Evolutionary conservation across 2,888 invertebrate genomes (phyloP).

Genomic region (Nycteola revayana): DNA sequence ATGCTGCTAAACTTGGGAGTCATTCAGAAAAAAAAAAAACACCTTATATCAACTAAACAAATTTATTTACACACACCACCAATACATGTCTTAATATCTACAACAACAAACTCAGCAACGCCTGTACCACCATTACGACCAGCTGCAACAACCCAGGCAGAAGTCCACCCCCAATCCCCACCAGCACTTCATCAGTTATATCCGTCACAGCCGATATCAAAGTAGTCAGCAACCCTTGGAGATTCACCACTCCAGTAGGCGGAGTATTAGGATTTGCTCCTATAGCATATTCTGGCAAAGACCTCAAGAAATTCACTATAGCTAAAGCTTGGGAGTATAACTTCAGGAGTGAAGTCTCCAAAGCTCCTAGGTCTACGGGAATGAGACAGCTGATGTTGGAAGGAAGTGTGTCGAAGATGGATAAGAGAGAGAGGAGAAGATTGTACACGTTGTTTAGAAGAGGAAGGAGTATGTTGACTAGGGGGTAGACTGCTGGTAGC

Average conservation of each 20-base stretch:
- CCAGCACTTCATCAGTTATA: constrained; percentile 58
- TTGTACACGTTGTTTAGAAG: constrained; percentile 75
- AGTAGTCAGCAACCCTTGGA: constrained; percentile 57
- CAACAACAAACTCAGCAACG: constrained; percentile 51
- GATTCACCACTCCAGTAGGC: constrained; percentile 42
- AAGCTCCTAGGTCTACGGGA: constrained; percentile 65
- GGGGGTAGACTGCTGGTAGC: constrained; percentile 69
- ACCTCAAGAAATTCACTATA: constrained; percentile 65
- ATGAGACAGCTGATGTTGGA: constrained; percentile 65
- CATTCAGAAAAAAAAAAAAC: no score
- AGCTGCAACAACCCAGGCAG: constrained; percentile 63
- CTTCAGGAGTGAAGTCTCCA: constrained; percentile 68
- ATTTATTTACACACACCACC: constrained; percentile 10
- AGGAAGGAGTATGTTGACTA: constrained; percentile 70
- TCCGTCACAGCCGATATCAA: constrained; percentile 54
- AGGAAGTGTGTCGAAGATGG: constrained; percentile 71
- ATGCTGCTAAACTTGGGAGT: no score
- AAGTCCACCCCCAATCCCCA: constrained; percentile 61
- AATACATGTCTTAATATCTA: constrained; percentile 7
- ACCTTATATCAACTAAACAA: background rate
- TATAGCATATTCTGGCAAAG: constrained; percentile 62
- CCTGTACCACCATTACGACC: constrained; percentile 59
- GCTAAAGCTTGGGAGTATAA: constrained; percentile 71
- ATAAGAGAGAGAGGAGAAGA: constrained; percentile 65
- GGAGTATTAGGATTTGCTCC: constrained; percentile 66